phyloP scores from a whole-genome alignment of 2,797 vertebrate species.

The Helicolenus hilgendorfi region DNA sequence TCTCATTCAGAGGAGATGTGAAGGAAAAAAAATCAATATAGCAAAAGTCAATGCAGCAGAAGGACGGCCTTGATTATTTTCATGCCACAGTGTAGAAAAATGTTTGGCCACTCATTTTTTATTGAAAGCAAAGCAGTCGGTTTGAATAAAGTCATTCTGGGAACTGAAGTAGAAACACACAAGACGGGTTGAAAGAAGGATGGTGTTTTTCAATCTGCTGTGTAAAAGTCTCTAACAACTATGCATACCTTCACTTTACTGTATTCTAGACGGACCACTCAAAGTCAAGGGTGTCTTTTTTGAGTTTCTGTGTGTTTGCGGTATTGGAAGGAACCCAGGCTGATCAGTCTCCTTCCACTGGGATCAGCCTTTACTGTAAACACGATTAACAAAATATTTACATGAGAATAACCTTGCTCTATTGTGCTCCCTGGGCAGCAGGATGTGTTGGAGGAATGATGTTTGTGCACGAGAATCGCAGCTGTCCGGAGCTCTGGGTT shows the following conservation, averaged over 20 bases:
- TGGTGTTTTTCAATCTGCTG: background rate
- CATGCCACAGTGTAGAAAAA: background rate
- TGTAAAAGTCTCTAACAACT: background rate
- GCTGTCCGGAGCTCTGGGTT: conserved; percentile 45
- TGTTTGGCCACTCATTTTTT: background rate
- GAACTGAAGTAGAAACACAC: background rate
- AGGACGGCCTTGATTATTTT: background rate
- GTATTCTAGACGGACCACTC: background rate
- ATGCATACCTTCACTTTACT: background rate
- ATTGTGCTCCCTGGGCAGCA: conserved; percentile 68
- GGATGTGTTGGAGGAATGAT: conserved; percentile 70
- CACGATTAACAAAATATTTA: conserved; percentile 83
- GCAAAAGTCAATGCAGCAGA: background rate
- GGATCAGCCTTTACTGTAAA: conserved; percentile 75
- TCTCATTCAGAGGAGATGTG: background rate
- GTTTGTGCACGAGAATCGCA: conserved; percentile 66
- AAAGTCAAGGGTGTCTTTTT: background rate
- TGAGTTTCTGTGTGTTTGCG: conserved; percentile 18
- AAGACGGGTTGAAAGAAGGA: background rate
- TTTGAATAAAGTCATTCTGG: background rate
- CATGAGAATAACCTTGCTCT: conserved; percentile 47
- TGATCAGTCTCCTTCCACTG: conserved; percentile 29
- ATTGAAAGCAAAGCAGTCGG: background rate
- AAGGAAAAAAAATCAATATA: background rate
- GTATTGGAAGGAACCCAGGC: conserved; percentile 18